Evolutionary conservation across 2,113 vertebrate genomes (phyloP).

Genomic region (Tringa solitaria): DNA sequence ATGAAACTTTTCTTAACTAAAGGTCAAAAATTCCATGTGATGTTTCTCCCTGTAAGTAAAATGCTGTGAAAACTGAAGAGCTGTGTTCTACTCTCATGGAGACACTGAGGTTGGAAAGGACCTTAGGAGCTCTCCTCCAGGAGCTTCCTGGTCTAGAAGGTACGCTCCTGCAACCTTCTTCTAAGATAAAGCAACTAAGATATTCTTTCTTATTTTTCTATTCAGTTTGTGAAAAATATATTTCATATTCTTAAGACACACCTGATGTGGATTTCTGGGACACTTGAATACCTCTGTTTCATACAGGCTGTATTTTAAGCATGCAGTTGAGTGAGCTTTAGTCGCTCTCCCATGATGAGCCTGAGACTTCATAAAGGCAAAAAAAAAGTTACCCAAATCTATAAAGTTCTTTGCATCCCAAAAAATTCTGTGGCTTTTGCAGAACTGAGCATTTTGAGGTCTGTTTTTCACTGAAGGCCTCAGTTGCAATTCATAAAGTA

Average conservation of each 20-base stretch:
- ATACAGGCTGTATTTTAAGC: not conserved
- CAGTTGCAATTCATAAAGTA: not conserved
- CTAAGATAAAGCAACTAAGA: not conserved
- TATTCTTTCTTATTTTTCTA: not conserved
- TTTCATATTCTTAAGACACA: not conserved
- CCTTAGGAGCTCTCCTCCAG: not conserved
- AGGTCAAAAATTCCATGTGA: not conserved
- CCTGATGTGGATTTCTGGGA: not conserved
- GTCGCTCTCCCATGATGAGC: not conserved
- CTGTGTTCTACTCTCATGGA: not conserved
- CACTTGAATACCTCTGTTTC: not conserved
- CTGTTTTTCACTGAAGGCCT: not conserved
- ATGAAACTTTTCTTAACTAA: not conserved
- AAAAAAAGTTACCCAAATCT: not conserved
- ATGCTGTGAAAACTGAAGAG: not conserved
- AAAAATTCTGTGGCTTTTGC: not conserved
- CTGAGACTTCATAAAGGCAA: not conserved
- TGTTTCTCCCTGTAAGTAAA: not conserved
- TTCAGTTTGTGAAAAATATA: not conserved
- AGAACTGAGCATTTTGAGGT: not conserved
- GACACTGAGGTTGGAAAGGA: not conserved
- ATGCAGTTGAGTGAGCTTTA: not conserved
- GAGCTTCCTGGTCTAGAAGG: not conserved
- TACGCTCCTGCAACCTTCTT: not conserved
- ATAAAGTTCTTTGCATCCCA: not conserved